Evolutionary conservation across 1,140 invertebrate species (phyloP).

Genomic region (Euura saliciscinereae): DNA sequence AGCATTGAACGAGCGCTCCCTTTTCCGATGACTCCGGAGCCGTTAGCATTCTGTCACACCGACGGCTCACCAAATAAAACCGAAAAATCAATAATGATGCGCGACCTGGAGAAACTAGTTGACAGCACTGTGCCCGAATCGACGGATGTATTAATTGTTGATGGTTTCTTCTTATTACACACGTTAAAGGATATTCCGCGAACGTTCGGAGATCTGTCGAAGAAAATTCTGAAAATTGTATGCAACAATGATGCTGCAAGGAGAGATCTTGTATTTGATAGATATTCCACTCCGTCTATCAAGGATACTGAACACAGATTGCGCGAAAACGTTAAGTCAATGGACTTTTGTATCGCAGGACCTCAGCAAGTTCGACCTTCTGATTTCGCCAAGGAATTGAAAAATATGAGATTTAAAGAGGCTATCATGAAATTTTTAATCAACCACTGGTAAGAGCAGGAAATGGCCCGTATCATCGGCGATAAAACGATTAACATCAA

Average conservation of each 20-base stretch:
- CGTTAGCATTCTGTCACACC: slow-evolving; percentile 28
- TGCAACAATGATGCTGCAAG: not conserved
- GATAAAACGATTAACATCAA: slow-evolving; percentile 37
- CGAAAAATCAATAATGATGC: slow-evolving; percentile 19
- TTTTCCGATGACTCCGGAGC: slow-evolving; percentile 25
- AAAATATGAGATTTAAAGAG: slow-evolving; percentile 38
- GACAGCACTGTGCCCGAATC: not conserved
- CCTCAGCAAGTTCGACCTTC: slow-evolving; percentile 23
- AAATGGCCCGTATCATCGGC: slow-evolving; percentile 31
- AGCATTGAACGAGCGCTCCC: slow-evolving; percentile 29
- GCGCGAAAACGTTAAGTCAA: too few species aligned
- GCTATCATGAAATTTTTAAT: slow-evolving; percentile 41
- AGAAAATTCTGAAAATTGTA: slow-evolving; percentile 19
- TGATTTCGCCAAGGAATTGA: slow-evolving; percentile 29
- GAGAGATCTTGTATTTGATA: slow-evolving; percentile 20
- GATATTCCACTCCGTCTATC: slow-evolving; percentile 24
- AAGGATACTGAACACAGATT: slow-evolving; percentile 23
- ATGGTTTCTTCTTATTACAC: not conserved
- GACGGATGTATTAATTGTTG: not conserved
- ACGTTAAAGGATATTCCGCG: not conserved
- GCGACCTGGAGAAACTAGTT: not conserved
- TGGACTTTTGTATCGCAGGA: slow-evolving; percentile 26
- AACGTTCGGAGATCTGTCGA: slow-evolving; percentile 14
- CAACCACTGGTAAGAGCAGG: slow-evolving; percentile 31
- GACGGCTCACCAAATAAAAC: slow-evolving; percentile 31